Evolutionary conservation across 2,797 vertebrate species (phyloP), one percentile per base, ranked within the genome.

Genomic region (Siniperca undulata): DNA sequence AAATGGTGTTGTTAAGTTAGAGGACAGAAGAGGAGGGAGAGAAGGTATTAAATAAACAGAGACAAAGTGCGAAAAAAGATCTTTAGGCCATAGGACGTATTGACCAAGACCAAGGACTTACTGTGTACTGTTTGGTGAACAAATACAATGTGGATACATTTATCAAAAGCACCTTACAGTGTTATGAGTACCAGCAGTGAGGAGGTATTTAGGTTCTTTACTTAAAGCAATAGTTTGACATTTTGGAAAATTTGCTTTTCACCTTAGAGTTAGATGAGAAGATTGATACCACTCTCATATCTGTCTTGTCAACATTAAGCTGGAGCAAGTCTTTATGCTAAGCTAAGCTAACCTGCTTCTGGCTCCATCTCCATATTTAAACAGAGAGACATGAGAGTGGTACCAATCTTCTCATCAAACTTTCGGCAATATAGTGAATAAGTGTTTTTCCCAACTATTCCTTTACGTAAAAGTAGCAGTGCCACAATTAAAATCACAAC

Each of bases 1-100:
- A 87, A 90, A 84, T 74, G 60, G 40, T 82, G 74, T 71, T 81
- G 81, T 86, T 68, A 70, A 48, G 58, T 34, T 38, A 30, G 74
- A 78, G 85, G 84, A 75, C 59, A 27, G 73, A 22, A 22, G 14
- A 50, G 60, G 36, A 62, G 34, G 40, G 53, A 74, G 70, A n/a
- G 27, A 67, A 40, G 44, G 73, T 62, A 34, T 69, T 59, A 73
- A 68, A 81, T 61, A 66, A 61, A 76, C 30, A 12, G 46, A 30
- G 46, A n/a, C 13, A 44, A 5, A 9, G 9, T 2, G 13, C 0
- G 14, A 40, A 48, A 64, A 24, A 30, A 59, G 9, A 50, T 67
- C 27, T 48, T 20, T 0, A 27, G 59, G 46, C n/a, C 3, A 5
- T 1, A 20, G 27, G 17, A 64, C 1, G 1, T 66, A 60, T 24